Conservation (phyloP, 2,888 invertebrate species). For the Trichogramma dendrolimi region DNA sequence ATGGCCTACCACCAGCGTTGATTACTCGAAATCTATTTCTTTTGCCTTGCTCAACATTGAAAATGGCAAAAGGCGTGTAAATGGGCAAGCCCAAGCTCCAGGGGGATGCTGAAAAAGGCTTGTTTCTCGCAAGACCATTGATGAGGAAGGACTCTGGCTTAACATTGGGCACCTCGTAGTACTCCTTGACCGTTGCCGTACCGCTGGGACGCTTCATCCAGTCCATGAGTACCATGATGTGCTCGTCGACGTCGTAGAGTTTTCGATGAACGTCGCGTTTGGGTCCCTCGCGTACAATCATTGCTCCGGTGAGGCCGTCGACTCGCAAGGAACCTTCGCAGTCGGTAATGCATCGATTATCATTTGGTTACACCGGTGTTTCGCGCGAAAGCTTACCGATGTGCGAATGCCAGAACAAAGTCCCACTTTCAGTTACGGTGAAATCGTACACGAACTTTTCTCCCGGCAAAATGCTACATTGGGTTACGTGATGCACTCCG, state of each 20-base stretch:
- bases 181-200: slow-evolving; percentile 74
- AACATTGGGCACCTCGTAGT: slow-evolving; percentile 76
- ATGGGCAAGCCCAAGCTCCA: no score
- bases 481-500: slow-evolving; percentile 80
- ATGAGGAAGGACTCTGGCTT: slow-evolving; percentile 77
- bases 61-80: no score
- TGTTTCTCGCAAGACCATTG: slow-evolving; percentile 67
- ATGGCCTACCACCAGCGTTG: slow-evolving; percentile 82
- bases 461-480: slow-evolving; percentile 76
- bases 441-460: slow-evolving; percentile 73
- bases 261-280: slow-evolving; percentile 61
- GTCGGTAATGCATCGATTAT: no score
- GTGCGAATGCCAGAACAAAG: no score
- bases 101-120: no score
- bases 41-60: background rate
- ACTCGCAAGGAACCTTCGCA: slow-evolving; percentile 73
- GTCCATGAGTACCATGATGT: slow-evolving; percentile 73
- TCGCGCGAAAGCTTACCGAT: no score
- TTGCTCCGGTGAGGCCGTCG: slow-evolving; percentile 76
- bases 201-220: slow-evolving; percentile 74
- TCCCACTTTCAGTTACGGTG: no score
- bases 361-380: no score
- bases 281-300: slow-evolving; percentile 69
- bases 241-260: slow-evolving; percentile 77
- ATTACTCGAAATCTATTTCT: slow-evolving; percentile 77